Percentiles rank a stretch among this genome's conserved stretches.
These are phyloP conservation scores for Stenoptilia bipunctidactyla DNA, from an alignment of 2,888 invertebrate genomes.

Conservation along the genomic window DNA sequence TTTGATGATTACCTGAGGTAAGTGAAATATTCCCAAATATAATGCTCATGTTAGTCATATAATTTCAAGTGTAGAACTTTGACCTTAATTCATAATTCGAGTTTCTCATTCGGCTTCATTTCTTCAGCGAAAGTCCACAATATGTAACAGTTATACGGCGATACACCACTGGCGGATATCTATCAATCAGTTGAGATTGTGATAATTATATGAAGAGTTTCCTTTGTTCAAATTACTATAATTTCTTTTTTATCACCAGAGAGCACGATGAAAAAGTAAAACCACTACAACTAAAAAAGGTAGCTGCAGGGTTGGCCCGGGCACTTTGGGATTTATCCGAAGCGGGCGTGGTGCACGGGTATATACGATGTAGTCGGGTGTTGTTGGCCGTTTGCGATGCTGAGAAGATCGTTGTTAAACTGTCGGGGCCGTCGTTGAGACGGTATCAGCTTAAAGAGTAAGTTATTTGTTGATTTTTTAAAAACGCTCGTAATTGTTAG, in stretches of 20 bases:
- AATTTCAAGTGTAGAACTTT: neutral
- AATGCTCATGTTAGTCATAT: too few species aligned
- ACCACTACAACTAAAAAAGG: constrained; percentile 83
- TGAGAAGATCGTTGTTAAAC: constrained; percentile 78
- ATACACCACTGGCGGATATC: too few species aligned
- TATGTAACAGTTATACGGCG: too few species aligned
- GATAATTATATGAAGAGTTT: too few species aligned
- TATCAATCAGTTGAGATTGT: too few species aligned
- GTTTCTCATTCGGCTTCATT: too few species aligned
- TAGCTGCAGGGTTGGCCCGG: constrained; percentile 83
- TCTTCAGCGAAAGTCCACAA: too few species aligned
- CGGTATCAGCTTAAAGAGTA: constrained; percentile 41
- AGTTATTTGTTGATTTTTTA: too few species aligned
- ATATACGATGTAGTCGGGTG: constrained; percentile 85
- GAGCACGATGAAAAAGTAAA: constrained; percentile 62
- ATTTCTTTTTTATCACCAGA: constrained; percentile 19
- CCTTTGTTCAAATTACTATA: too few species aligned
- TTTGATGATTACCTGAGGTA: constrained; percentile 79
- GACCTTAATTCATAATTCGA: too few species aligned
- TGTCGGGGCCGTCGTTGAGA: constrained; percentile 85
- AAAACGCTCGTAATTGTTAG: too few species aligned
- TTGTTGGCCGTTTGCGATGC: constrained; percentile 82
- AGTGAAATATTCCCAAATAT: too few species aligned
- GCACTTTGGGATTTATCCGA: constrained; percentile 91
- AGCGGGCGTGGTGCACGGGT: constrained; percentile 86